phyloP scores from a whole-genome alignment of 2,888 invertebrate species.

The Meliscaeva auricollis region DNA sequence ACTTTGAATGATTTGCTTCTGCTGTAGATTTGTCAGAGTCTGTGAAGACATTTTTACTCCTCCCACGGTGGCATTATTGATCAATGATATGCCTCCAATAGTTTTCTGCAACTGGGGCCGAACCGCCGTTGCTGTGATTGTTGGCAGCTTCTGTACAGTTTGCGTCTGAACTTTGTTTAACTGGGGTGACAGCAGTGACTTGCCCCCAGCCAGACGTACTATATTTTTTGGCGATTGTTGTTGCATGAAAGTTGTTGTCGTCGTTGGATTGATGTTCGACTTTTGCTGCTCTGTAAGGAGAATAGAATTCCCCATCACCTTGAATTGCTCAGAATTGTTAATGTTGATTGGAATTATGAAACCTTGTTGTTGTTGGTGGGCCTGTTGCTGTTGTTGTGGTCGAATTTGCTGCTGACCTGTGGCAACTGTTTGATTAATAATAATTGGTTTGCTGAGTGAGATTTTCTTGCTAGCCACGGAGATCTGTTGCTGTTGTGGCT shows the following conservation, averaged over 20 bases:
- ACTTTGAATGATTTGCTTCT: conserved; percentile 81
- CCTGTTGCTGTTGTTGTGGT: conserved; percentile 73
- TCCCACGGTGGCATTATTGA: conserved; percentile 74
- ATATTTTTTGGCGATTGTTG: conserved; percentile 78
- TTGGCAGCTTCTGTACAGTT: conserved; percentile 54
- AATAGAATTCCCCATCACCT: conserved; percentile 71
- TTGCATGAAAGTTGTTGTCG: conserved; percentile 42
- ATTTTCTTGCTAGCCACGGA: conserved; percentile 64
- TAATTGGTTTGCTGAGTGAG: conserved; percentile 80
- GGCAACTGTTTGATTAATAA: conserved; percentile 79
- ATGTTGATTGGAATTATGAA: conserved; percentile 79
- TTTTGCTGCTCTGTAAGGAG: conserved; percentile 70
- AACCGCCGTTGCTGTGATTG: conserved; percentile 63
- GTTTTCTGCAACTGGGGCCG: conserved; percentile 77
- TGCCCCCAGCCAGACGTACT: conserved; percentile 77
- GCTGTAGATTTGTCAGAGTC: conserved; percentile 82
- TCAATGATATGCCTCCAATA: conserved; percentile 76
- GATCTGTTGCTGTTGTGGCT: conserved; percentile 52
- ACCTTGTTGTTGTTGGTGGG: conserved; percentile 77
- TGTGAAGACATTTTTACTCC: conserved; percentile 82
- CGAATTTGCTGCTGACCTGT: conserved; percentile 72
- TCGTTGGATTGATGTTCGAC: conserved; percentile 41
- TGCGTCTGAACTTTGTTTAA: conserved; percentile 60
- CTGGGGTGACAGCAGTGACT: conserved; percentile 68
- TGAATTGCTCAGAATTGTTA: conserved; percentile 76